phyloP scores from a whole-genome alignment of 2,113 vertebrate species.

The Todiramphus chloris region DNA sequence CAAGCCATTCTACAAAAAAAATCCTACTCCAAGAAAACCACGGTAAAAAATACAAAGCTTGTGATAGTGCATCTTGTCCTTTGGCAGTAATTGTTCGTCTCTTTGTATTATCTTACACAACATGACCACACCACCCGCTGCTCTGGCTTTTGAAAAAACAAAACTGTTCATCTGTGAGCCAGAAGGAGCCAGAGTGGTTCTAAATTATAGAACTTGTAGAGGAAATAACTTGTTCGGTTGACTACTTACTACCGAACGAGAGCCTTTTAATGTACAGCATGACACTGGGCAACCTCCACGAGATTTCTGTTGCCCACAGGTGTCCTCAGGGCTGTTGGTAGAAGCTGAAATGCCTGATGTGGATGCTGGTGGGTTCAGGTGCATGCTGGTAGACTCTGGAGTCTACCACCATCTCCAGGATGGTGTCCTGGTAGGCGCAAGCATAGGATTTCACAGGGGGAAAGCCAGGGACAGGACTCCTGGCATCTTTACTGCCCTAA shows the following conservation, averaged over 20 bases:
- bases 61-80: not conserved
- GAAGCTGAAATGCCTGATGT: not conserved
- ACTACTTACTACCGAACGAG: not conserved
- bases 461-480: not conserved
- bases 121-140: constrained; percentile 39
- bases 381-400: not conserved
- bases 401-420: not conserved
- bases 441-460: not conserved
- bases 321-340: not conserved
- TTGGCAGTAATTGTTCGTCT: constrained; percentile 50
- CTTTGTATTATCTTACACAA: constrained; percentile 54
- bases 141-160: constrained; percentile 24
- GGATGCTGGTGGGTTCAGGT: not conserved
- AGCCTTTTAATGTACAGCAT: not conserved
- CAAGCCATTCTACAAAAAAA: constrained; percentile 15
- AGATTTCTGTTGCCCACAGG: not conserved
- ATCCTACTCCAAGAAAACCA: not conserved
- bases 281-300: not conserved
- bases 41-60: not conserved
- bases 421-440: not conserved
- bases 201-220: not conserved
- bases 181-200: constrained; percentile 22
- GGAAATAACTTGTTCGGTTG: not conserved
- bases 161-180: constrained; percentile 10
- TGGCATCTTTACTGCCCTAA: not conserved